These are phyloP conservation scores for Axea sp. DNA, from an alignment of 2,888 invertebrate species.

Conservation along the genomic window DNA sequence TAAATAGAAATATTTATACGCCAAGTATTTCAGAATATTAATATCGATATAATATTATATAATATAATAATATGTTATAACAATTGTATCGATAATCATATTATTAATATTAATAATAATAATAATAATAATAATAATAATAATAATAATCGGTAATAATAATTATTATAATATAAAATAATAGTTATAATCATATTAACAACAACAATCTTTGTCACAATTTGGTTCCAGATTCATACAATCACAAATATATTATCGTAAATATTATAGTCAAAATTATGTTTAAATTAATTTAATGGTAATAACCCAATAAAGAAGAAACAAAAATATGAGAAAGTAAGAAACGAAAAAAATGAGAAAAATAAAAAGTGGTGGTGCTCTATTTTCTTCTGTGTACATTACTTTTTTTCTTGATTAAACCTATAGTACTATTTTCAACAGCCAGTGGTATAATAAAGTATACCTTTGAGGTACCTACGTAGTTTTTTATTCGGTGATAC, in stretches of 20 bases:
- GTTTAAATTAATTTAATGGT: slow-evolving; percentile 73
- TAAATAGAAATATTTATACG: slow-evolving; percentile 77
- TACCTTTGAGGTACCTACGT: slow-evolving; percentile 80
- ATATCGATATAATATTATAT: slow-evolving; percentile 75
- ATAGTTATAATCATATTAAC: slow-evolving; percentile 79
- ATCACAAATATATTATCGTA: slow-evolving; percentile 79
- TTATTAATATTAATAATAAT: slow-evolving; percentile 72
- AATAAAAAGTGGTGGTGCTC: slow-evolving; percentile 76
- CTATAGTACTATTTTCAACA: slow-evolving; percentile 79
- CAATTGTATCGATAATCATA: slow-evolving; percentile 75
- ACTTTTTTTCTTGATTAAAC: slow-evolving; percentile 72
- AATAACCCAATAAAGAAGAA: slow-evolving; percentile 27
- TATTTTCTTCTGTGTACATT: slow-evolving; percentile 77
- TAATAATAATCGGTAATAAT: slow-evolving; percentile 45
- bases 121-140: slow-evolving; percentile 66
- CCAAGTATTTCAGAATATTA: slow-evolving; percentile 77
- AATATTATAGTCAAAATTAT: slow-evolving; percentile 67
- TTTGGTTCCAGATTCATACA: slow-evolving; percentile 80
- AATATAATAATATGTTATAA: slow-evolving; percentile 73
- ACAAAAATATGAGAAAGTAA: slow-evolving; percentile 31
- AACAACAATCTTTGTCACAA: slow-evolving; percentile 79
- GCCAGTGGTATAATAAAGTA: slow-evolving; percentile 79
- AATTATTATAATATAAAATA: slow-evolving; percentile 71
- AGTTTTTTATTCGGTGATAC: slow-evolving; percentile 76
- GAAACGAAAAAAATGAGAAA: slow-evolving; percentile 64